These are phyloP conservation scores for Lepidochrysops patricia DNA, from an alignment of 2,888 invertebrate genomes.

Conservation along the genomic window DNA sequence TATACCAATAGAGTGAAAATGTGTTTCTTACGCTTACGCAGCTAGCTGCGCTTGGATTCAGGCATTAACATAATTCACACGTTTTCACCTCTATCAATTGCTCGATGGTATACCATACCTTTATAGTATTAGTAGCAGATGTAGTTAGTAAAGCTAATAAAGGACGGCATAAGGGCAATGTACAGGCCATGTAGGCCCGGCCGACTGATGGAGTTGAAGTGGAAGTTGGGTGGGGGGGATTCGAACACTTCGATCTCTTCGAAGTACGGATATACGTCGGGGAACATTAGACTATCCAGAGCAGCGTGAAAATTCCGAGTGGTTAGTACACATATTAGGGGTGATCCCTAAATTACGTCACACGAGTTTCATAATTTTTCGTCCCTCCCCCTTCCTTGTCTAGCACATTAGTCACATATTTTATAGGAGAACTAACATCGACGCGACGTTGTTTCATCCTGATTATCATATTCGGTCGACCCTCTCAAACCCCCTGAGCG, in stretches of 20 bases:
- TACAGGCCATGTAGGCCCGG: conserved; percentile 14
- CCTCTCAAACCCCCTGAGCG: too few species aligned
- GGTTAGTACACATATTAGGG: neutral
- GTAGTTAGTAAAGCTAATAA: conserved; percentile 20
- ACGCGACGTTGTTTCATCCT: too few species aligned
- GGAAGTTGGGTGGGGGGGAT: conserved; percentile 47
- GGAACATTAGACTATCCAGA: conserved; percentile 47
- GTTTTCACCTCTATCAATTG: too few species aligned
- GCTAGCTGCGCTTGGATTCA: too few species aligned
- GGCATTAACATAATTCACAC: too few species aligned
- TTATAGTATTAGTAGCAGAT: conserved; percentile 16
- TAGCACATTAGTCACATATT: too few species aligned
- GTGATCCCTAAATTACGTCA: too few species aligned
- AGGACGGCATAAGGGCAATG: conserved; percentile 25
- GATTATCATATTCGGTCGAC: too few species aligned
- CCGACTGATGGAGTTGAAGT: conserved; percentile 33
- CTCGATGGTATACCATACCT: conserved; percentile 26
- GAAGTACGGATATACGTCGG: conserved; percentile 53
- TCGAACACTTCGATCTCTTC: conserved; percentile 53
- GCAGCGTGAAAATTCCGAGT: conserved; percentile 45
- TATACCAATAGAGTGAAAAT: too few species aligned
- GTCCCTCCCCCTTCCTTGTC: neutral
- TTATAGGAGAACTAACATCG: too few species aligned
- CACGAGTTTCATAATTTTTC: too few species aligned
- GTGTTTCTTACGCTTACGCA: too few species aligned